Conservation (phyloP, 1,140 invertebrate genomes). For the Venustaconcha ellipsiformis region DNA sequence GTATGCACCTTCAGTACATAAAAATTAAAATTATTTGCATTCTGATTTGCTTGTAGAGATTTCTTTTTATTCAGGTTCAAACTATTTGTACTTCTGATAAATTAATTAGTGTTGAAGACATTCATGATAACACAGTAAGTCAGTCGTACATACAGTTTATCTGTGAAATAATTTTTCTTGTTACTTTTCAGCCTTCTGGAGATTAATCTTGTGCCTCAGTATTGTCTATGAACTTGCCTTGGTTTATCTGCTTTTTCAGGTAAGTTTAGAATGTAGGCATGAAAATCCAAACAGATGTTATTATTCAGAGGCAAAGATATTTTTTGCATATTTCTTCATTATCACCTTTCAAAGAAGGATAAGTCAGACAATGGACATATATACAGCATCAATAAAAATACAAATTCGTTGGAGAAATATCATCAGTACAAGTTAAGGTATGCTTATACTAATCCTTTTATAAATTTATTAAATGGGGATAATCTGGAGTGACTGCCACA, state of each 20-base stretch:
- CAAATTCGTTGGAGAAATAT: too few relatives aligned
- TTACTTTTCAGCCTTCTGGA: slow-evolving; percentile 72
- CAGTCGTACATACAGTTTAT: not conserved
- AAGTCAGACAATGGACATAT: too few relatives aligned
- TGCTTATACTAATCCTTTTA: too few relatives aligned
- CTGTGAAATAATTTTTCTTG: slow-evolving; percentile 20
- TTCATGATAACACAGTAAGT: not conserved
- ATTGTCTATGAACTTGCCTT: slow-evolving; percentile 74
- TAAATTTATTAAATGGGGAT: too few relatives aligned
- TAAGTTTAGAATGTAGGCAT: slow-evolving; percentile 46
- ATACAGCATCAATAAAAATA: too few relatives aligned
- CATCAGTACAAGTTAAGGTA: too few relatives aligned
- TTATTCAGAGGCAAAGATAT: not conserved
- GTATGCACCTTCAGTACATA: not conserved
- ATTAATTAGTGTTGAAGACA: not conserved
- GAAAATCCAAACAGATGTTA: not conserved
- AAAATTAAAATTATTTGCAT: not conserved
- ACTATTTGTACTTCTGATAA: not conserved
- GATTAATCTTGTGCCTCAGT: slow-evolving; percentile 73
- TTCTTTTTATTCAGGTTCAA: not conserved
- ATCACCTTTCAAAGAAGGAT: not conserved
- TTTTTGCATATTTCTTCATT: not conserved
- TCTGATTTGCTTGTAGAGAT: not conserved
- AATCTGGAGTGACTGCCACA: too few relatives aligned
- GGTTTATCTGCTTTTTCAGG: slow-evolving; percentile 75